These are phyloP conservation scores for Drosophila kanekoi DNA, from an alignment of 2,888 invertebrate species.

Conservation along the genomic window DNA sequence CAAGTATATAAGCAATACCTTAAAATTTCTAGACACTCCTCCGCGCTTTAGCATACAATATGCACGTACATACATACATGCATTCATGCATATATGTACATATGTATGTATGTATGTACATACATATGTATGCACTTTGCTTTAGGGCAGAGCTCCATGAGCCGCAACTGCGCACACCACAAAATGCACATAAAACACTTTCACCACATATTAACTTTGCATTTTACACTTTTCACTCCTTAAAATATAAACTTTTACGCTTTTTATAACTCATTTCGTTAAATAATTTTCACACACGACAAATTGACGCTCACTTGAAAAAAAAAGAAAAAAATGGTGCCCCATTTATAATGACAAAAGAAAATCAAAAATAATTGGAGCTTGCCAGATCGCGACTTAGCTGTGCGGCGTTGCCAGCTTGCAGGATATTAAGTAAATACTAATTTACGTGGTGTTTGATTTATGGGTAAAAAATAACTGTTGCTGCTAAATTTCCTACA, in stretches of 20 bases:
- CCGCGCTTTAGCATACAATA: background rate
- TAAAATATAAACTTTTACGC: background rate
- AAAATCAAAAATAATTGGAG: background rate
- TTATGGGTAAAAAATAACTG: too few species aligned
- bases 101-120: too few species aligned
- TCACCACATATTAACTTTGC: background rate
- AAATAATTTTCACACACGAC: background rate
- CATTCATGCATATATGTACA: too few species aligned
- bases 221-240: background rate
- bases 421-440: background rate
- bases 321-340: too few species aligned
- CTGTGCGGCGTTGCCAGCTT: background rate
- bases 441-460: too few species aligned
- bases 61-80: background rate
- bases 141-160: too few species aligned
- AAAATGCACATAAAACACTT: background rate
- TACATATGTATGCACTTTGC: background rate
- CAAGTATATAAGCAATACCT: background rate
- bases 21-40: too few species aligned
- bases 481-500: too few species aligned
- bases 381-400: background rate
- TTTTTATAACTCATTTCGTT: background rate
- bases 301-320: background rate
- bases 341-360: background rate
- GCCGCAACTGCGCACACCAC: background rate